Evolutionary conservation across 2,113 vertebrate species (phyloP), one percentile per base, ranked within the genome.

Genomic region (Nerophis ophidion): DNA sequence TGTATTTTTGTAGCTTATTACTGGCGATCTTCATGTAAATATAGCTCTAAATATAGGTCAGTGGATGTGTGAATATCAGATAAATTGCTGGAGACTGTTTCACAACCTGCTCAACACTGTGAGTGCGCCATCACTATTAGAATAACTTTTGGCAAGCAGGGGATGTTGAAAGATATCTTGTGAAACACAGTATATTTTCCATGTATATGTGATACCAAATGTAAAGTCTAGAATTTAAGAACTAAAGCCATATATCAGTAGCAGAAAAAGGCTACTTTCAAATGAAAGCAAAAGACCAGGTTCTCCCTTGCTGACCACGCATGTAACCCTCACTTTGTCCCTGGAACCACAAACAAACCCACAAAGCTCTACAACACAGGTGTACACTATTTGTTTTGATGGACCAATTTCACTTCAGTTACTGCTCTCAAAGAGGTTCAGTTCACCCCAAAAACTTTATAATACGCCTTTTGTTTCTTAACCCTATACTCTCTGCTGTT

Each of bases 381-480:
- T 10, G 12, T 40, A 44, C 38, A 19, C 36, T 12, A 26, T 81
- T 84, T 80, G 75, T 75, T 79, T 57, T 51, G 64, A 86, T 69
- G 93, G 94, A 96, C 94, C 94, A 94, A 93, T 82, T 75, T 26
- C 70, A 83, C 90, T 72, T 86, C 82, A 61, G 83, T 72, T 82
- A 65, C 79, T 68, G 38, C 26, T 26, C 26, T 26, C 26, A 26
- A 26, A 17, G 19, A 56, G 26, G 1, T 26, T 26, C 63, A 60
- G 59, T 72, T 80, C 71, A 64, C 74, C 80, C 77, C 65, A 70
- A 72, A 15, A 54, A 76, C 84, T 90, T 87, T 81, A 89, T 84
- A 87, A 86, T 79, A 87, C 93, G 93, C 94, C 96, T 96, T 94
- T 84, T 82, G 80, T 91, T 87, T 87, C 78, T 85, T 61, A 80